Conservation (phyloP, 35 echinoderm and acorn worm genomes). For the Apostichopus japonicus region DNA sequence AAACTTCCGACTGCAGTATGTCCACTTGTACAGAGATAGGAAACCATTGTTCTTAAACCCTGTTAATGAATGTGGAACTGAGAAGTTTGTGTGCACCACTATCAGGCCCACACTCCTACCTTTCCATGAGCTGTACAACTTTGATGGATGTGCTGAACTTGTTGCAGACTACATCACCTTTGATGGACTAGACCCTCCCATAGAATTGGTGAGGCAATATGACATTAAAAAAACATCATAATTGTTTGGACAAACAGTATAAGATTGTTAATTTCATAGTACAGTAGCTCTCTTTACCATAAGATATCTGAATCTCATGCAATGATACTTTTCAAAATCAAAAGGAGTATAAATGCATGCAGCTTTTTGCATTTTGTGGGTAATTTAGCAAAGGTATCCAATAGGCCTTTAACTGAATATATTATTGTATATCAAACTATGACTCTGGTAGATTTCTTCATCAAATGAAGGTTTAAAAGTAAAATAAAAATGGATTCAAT, state of each 20-base stretch:
- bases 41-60: constrained; percentile 83
- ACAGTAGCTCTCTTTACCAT: too few relatives aligned
- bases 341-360: not conserved
- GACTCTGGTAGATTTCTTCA: too few relatives aligned
- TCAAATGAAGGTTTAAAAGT: too few relatives aligned
- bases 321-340: too few relatives aligned
- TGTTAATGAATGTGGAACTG: constrained; percentile 88
- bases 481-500: too few relatives aligned
- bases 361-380: not conserved
- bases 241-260: too few relatives aligned
- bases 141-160: constrained; percentile 96
- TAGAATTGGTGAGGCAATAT: constrained; percentile 81
- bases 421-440: too few relatives aligned
- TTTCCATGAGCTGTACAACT: constrained; percentile 86
- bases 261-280: too few relatives aligned
- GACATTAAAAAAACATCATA: too few relatives aligned
- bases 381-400: too few relatives aligned
- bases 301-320: too few relatives aligned
- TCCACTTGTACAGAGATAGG: constrained; percentile 93
- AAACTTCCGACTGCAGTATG: constrained; percentile 97
- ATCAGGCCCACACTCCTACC: constrained; percentile 86
- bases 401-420: too few relatives aligned
- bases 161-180: constrained; percentile 94
- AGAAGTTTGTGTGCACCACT: constrained; percentile 98
- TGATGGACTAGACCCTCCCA: constrained; percentile 68